Base-by-base conservation (phyloP, 1,140 invertebrate genomes). In the Zelostemma sp. region DNA sequence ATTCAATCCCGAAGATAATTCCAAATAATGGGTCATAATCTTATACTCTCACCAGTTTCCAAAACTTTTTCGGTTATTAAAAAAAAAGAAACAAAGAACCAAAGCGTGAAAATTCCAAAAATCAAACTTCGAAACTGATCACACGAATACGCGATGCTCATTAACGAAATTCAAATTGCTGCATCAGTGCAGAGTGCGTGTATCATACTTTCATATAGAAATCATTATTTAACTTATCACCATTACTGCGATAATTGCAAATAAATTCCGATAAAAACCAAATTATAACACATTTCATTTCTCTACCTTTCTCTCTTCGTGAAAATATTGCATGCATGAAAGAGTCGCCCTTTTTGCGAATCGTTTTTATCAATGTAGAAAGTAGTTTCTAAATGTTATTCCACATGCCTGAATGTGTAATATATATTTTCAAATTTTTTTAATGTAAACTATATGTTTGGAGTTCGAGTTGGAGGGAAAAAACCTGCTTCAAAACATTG, bases 211-310 rank as follows among this genome's bases (percentile, higher is more conserved):
- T 46, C 46, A 51, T 66, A 55, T n/a, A 8, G 35, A 9, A 50
- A 61, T 6, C 21, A 53, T 61, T 56, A 51, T 59, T 66, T 59
- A 60, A 47, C 21, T 68, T 68, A 61, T 53, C 21, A 61, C 47
- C 57, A 56, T 41, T 35, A 59, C 38, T 28, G 38, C 55, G 58
- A 66, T 66, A n/a, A 50, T 60, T 67, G 59, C 38, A 8, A 28
- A 59, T 66, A 54, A 47, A 59, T 66, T 66, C 56, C 38, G 63
- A 63, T 63, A 63, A 59, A 63, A 58, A 31, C 53, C 21, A 64
- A 64, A 57, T 55, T 6, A 40, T 53, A 56, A 46, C 41, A 57
- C 17, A 50, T 16, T 11, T 48, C 38, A 35, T 41, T 25, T 43
- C 8, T 43, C 14, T 16, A 28, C 18, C 33, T n/a, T n/a, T n/a